These are phyloP conservation scores for Spilogale gracilis DNA, from an alignment of 2,113 vertebrate species.

Conservation along the genomic window DNA sequence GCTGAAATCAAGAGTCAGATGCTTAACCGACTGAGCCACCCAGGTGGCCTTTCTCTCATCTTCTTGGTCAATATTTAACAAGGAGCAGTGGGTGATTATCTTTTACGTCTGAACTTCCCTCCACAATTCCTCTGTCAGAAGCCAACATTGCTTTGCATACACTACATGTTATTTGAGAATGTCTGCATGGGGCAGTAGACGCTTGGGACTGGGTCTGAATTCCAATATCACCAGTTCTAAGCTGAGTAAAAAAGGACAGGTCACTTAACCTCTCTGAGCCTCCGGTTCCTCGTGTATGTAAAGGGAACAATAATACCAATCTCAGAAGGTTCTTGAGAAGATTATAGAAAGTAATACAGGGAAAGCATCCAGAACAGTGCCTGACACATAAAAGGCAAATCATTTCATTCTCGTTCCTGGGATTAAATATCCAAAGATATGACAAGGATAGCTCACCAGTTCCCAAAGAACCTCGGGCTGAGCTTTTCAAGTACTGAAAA, in stretches of 20 bases:
- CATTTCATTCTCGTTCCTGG: background rate
- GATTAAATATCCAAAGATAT: background rate
- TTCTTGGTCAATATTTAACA: background rate
- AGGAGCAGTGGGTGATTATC: background rate
- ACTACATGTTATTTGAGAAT: conserved; percentile 8
- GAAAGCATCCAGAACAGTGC: background rate
- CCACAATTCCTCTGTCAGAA: background rate
- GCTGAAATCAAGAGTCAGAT: background rate
- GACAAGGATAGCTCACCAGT: background rate
- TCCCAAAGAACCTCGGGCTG: background rate
- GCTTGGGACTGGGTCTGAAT: background rate
- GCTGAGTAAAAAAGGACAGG: background rate
- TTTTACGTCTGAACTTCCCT: background rate
- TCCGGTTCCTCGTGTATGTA: background rate
- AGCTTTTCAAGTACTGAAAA: background rate
- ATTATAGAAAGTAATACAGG: background rate
- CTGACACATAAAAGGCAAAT: background rate
- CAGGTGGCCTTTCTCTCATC: background rate
- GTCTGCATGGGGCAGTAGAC: background rate
- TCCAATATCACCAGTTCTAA: background rate
- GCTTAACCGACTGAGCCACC: background rate
- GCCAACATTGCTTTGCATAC: too few relatives aligned
- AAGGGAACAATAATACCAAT: background rate
- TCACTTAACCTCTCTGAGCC: background rate
- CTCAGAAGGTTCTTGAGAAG: background rate